Conservation (phyloP, 1,140 invertebrate genomes). For the Zaprionus camerounensis region DNA sequence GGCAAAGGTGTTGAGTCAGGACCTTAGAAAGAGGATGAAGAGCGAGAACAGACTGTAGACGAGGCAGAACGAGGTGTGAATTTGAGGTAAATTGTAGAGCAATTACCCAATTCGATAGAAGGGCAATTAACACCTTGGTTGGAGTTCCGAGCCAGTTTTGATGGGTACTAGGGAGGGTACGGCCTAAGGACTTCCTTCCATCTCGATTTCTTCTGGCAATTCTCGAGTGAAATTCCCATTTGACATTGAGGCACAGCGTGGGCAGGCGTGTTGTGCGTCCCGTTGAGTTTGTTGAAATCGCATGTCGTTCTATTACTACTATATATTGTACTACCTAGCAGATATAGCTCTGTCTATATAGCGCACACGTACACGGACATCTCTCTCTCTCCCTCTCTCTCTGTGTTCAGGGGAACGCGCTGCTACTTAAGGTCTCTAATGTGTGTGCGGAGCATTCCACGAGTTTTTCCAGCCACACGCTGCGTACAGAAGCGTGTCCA, state of each 20-base stretch:
- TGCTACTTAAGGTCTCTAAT: conserved; percentile 77
- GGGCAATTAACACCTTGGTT: conserved; percentile 77
- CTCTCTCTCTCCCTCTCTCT: neutral
- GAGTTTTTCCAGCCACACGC: conserved; percentile 60
- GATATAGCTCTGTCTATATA: conserved; percentile 21
- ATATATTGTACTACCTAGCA: neutral
- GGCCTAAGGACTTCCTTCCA: conserved; percentile 2
- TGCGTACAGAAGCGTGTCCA: conserved; percentile 81
- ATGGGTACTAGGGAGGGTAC: conserved; percentile 5
- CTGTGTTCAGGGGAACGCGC: conserved; percentile 33
- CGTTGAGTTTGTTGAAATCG: conserved; percentile 76
- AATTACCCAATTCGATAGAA: conserved; percentile 69
- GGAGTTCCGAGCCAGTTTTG: conserved; percentile 42
- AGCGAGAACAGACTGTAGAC: neutral
- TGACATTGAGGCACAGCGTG: conserved; percentile 51
- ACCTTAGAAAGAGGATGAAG: conserved; percentile 5
- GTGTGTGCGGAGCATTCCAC: conserved; percentile 25
- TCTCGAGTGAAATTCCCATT: conserved; percentile 41
- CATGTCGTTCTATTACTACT: conserved; percentile 1
- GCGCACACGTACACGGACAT: conserved; percentile 7
- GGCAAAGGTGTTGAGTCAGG: conserved; percentile 9
- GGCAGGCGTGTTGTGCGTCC: conserved; percentile 35
- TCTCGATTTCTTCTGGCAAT: conserved; percentile 1
- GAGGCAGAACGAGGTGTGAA: conserved; percentile 60
- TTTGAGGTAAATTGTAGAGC: conserved; percentile 69